Evolutionary conservation across 2,888 invertebrate species (phyloP), one percentile per base, ranked within the genome.

Genomic region (Blera fallax): DNA sequence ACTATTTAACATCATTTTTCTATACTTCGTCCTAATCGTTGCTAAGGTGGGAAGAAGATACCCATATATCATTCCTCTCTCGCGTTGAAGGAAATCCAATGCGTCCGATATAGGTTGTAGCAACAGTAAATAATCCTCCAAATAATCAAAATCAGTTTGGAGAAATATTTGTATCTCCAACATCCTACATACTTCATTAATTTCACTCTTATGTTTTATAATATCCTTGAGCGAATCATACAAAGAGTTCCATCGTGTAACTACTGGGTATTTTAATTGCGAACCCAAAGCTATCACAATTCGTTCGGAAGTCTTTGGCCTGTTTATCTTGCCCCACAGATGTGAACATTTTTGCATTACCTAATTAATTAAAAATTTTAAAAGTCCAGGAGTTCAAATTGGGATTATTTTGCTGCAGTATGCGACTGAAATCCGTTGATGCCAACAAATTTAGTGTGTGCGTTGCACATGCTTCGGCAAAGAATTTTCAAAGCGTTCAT

Each of bases 191-290:
- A 81, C 37, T 62, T 73, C 73, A 14, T 73, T 18, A 7, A 87
- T 56, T 60, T 81, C 64, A 10, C 50, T 48, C 52, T 76, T 76
- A 50, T 74, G 50, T 37, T 14, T 37, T 24, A 83, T 70, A 11
- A 87, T 56, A 21, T 77, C 58, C 60, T 58, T 73, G 11, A 87
- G 34, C 8, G 78, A 58, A 69, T 85, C 85, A 70, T 74, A 85
- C 11, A 82, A 24, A 16, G 81, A 85, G 37, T 78, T 85, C 79
- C 87, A 85, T 60, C 82, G 54, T 16, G 84, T 84, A 8, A 76
- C 50, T 43, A 79, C 70, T 10, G 32, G 82, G 60, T 76, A 82
- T 64, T 73, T 65, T 27, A 87, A 70, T 34, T 67, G 32, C 8
- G 32, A 48, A 10, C 85, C 79, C 14, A 32, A 87, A 65, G 60